phyloP scores from a whole-genome alignment of 2,113 vertebrate species.

The Aspidoscelis tigris region DNA sequence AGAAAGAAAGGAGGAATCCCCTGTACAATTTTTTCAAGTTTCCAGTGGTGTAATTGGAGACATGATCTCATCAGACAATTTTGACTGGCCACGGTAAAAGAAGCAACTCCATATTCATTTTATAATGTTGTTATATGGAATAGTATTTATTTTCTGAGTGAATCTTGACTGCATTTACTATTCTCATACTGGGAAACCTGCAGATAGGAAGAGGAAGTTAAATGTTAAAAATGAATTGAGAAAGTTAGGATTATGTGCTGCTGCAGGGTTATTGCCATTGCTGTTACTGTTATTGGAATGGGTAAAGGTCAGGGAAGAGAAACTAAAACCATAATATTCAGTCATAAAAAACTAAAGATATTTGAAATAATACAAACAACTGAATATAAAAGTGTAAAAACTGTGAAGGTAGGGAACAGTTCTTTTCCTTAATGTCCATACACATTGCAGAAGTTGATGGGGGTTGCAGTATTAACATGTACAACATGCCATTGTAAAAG shows the following conservation, averaged over 20 bases:
- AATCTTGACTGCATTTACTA: background rate
- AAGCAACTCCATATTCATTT: background rate
- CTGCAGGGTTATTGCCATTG: no score
- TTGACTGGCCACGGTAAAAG: constrained; percentile 94
- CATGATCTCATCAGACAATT: constrained; percentile 88
- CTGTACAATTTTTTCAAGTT: constrained; percentile 86
- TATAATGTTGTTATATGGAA: background rate
- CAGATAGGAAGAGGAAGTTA: background rate
- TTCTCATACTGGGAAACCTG: background rate
- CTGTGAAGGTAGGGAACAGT: background rate
- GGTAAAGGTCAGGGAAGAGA: no score
- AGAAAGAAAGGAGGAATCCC: constrained; percentile 79
- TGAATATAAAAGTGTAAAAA: no score
- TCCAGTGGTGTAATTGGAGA: constrained; percentile 89
- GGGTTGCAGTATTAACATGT: background rate
- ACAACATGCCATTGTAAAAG: background rate
- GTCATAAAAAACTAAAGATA: no score
- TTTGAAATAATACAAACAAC: no score
- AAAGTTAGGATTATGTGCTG: no score
- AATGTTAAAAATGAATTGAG: background rate
- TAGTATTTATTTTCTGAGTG: background rate
- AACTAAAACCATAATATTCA: background rate
- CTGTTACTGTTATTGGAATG: no score
- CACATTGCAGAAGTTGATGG: background rate
- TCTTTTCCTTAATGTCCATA: background rate